Evolutionary conservation across 2,888 invertebrate genomes (phyloP).

Genomic region (Microctonus aethiopoides): DNA sequence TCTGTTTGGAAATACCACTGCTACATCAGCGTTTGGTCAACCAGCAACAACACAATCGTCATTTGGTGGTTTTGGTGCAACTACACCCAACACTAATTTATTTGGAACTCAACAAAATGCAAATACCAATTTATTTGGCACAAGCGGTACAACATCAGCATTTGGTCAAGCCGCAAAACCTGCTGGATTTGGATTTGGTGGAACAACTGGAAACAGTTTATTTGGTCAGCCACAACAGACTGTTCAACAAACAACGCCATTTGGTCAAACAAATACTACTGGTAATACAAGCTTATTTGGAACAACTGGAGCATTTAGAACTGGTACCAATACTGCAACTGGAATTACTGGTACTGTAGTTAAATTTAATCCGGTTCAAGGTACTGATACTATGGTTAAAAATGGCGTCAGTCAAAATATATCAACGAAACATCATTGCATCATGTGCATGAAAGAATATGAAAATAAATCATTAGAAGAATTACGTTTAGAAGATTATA

Average conservation of each 20-base stretch:
- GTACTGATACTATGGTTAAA: constrained; percentile 92
- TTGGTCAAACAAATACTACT: constrained; percentile 69
- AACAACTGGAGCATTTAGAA: constrained; percentile 57
- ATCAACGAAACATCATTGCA: constrained; percentile 94
- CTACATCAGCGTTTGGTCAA: constrained; percentile 76
- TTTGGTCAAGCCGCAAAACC: constrained; percentile 75
- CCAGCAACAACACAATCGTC: constrained; percentile 70
- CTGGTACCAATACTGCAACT: constrained; percentile 57
- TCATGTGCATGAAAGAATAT: constrained; percentile 99
- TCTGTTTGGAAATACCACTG: constrained; percentile 74
- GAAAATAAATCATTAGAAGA: constrained; percentile 95
- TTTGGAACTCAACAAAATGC: constrained; percentile 70
- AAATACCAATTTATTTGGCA: constrained; percentile 73
- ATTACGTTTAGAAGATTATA: constrained; percentile 92
- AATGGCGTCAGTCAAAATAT: constrained; percentile 86
- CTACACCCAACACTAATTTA: constrained; percentile 60
- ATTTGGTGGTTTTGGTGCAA: constrained; percentile 65
- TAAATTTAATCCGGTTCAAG: constrained; percentile 88
- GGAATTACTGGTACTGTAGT: constrained; percentile 76
- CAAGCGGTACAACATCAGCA: constrained; percentile 70
- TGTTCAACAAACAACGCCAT: constrained; percentile 64
- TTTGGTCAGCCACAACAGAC: constrained; percentile 72
- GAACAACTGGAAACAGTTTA: constrained; percentile 70
- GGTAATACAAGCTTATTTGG: constrained; percentile 68
- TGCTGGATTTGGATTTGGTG: constrained; percentile 74